These are phyloP conservation scores for Hylaea fasciaria DNA, from an alignment of 2,888 invertebrate genomes.

Conservation along the genomic window DNA sequence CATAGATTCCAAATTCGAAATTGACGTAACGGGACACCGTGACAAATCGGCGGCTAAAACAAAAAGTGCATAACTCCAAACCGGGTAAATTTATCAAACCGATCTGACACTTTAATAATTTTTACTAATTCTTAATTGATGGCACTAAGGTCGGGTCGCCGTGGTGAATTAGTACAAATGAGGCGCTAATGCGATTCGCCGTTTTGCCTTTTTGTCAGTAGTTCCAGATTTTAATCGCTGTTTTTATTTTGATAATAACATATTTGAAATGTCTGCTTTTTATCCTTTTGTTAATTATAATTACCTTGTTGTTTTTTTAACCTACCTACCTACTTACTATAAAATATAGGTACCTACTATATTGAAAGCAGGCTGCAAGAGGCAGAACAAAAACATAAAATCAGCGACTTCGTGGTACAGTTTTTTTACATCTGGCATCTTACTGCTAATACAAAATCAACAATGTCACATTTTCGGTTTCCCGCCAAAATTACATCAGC, in stretches of 20 bases:
- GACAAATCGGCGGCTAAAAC: slow-evolving; percentile 66
- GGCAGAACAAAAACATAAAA: too few species aligned
- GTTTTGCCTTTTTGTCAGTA: slow-evolving; percentile 58
- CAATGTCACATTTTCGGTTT: background rate
- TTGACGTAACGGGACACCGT: slow-evolving; percentile 43
- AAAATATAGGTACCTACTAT: too few species aligned
- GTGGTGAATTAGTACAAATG: slow-evolving; percentile 71
- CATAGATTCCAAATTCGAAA: slow-evolving; percentile 42
- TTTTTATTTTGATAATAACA: slow-evolving; percentile 19
- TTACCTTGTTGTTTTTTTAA: background rate
- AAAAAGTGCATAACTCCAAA: slow-evolving; percentile 58
- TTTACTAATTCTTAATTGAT: slow-evolving; percentile 70
- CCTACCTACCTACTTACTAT: background rate
- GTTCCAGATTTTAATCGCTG: slow-evolving; percentile 37
- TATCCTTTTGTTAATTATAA: background rate
- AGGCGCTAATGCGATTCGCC: slow-evolving; percentile 68
- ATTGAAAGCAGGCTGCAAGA: too few species aligned
- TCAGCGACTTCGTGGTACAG: too few species aligned
- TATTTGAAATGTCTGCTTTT: background rate
- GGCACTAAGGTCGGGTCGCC: slow-evolving; percentile 62
- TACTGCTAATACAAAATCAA: too few species aligned
- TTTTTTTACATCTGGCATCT: too few species aligned
- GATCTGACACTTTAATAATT: slow-evolving; percentile 59
- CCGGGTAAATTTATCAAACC: slow-evolving; percentile 70
- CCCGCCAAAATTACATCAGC: too few species aligned